Conservation (phyloP, 35 echinoderm and acorn worm genomes). For the Eucidaris tribuloides region DNA sequence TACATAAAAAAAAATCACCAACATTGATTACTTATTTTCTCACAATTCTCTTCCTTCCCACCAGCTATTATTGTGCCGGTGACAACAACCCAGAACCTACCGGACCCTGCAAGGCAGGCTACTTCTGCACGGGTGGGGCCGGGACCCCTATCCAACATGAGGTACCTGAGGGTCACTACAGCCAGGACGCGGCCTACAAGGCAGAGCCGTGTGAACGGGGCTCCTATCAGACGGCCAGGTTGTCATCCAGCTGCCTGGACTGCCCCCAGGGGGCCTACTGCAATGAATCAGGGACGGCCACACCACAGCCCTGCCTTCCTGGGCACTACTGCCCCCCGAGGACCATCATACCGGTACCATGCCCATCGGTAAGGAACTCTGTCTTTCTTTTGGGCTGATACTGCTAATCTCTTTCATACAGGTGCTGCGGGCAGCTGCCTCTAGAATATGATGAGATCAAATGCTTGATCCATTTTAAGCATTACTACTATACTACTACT, state of each 20-base stretch:
- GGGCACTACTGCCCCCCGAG: conserved; percentile 79
- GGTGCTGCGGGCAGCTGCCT: too few relatives aligned
- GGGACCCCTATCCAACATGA: conserved; percentile 74
- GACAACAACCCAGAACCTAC: conserved; percentile 98
- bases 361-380: conserved; percentile 83
- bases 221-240: conserved; percentile 79
- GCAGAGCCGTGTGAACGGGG: conserved; percentile 90
- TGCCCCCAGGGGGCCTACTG: conserved; percentile 93
- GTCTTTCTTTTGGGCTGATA: too few relatives aligned
- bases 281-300: conserved; percentile 66
- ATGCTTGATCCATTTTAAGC: too few relatives aligned
- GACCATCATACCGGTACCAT: conserved; percentile 74
- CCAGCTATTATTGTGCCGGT: conserved; percentile 97
- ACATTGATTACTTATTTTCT: too few relatives aligned
- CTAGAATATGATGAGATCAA: too few relatives aligned
- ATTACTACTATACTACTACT: too few relatives aligned
- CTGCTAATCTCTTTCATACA: too few relatives aligned
- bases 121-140: conserved; percentile 93
- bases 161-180: conserved; percentile 78
- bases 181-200: conserved; percentile 73
- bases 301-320: conserved; percentile 36
- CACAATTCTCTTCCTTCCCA: too few relatives aligned
- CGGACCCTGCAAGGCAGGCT: conserved; percentile 81
- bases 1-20: too few relatives aligned
- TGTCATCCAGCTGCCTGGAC: conserved; percentile 59